phyloP scores from a whole-genome alignment of 2,113 vertebrate species.

The Callionymus lyra region DNA sequence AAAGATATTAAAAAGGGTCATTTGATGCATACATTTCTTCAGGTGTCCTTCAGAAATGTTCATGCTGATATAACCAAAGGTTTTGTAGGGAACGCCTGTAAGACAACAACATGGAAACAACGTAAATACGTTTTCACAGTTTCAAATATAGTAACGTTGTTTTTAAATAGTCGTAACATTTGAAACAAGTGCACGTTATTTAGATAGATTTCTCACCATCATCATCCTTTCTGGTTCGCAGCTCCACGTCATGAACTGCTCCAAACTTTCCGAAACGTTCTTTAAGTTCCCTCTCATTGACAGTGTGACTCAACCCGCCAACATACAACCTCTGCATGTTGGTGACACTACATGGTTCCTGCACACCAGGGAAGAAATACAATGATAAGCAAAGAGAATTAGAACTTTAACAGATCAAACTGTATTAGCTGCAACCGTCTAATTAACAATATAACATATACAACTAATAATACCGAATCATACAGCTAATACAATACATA shows the following conservation, averaged over 20 bases:
- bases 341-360: too few species aligned
- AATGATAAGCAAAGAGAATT: too few species aligned
- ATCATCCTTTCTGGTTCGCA: constrained; percentile 78
- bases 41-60: constrained; percentile 72
- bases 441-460: too few species aligned
- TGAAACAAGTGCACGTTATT: neutral
- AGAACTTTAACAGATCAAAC: too few species aligned
- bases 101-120: constrained; percentile 12
- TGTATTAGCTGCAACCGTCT: too few species aligned
- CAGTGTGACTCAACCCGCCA: constrained; percentile 74
- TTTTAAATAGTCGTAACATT: too few species aligned
- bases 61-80: constrained; percentile 84
- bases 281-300: constrained; percentile 79
- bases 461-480: too few species aligned
- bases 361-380: too few species aligned
- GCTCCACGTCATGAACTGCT: constrained; percentile 74
- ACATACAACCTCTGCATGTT: constrained; percentile 75
- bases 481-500: too few species aligned
- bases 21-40: constrained; percentile 71
- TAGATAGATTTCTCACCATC: constrained; percentile 63
- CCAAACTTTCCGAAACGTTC: constrained; percentile 89
- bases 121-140: too few species aligned
- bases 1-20: too few species aligned
- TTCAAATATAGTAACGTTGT: neutral
- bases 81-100: constrained; percentile 78